Base-by-base conservation (phyloP, 2,797 vertebrate species). In the Spheniscus humboldti region DNA sequence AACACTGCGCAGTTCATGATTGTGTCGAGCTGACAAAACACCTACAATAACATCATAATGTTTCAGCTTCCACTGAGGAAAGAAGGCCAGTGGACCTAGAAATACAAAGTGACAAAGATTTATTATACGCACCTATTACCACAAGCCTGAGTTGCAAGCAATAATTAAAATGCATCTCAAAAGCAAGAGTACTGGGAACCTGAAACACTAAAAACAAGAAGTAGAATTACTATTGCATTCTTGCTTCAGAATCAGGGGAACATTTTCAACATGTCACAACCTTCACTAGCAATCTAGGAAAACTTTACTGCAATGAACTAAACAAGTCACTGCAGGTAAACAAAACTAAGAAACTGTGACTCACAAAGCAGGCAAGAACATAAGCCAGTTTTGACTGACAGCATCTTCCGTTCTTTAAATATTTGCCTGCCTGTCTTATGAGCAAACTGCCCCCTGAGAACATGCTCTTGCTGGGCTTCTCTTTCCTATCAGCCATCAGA, bases 1-100 rank as follows among this genome's bases (percentile, higher is more conserved):
- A 74, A 98, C 99, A 69, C 98, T 98, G 87, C 99, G 98, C 92
- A 99, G 98, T 27, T 98, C 98, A 96, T 98, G 96, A 92, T 99
- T 99, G 95, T 99, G 98, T 62, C 99, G 98, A 31, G 99, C 99
- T 41, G 99, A 99, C 95, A 99, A 85, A 96, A 99, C 99, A 89
- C 99, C 99, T 94, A 99, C 99, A 95, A 99, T 90, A 98, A 99
- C 97, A 94, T 99, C 99, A 94, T 98, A 98, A 94, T 98, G 98
- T 79, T 82, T 80, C 67, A 92, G 86, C 91, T 97, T 98, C 98
- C 97, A 97, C 43, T 78, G 97, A 96, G 97, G 96, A 95, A 97
- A 91, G 85, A 97, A 95, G 91, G 96, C 95, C 84, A 97, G 89
- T 1, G 95, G 97, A 97, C 94, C 98, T 98, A 78, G 72, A 92